Conservation (phyloP, 2,113 vertebrate genomes). For the Varanus komodoensis region DNA sequence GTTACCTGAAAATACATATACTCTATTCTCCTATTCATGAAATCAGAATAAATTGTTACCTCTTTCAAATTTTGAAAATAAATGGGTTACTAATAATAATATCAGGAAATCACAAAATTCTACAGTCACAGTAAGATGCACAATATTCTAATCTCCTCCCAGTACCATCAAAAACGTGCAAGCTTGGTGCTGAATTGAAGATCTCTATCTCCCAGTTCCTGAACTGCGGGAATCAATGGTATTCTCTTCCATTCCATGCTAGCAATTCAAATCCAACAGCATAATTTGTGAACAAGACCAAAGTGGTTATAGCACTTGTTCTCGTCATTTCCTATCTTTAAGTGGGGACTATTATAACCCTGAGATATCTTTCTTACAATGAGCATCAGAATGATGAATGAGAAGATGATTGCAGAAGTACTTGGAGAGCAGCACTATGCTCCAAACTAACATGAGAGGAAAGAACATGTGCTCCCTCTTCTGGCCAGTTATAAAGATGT, state of each 20-base stretch:
- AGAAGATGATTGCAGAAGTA: background rate
- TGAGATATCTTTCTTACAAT: background rate
- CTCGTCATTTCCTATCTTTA: background rate
- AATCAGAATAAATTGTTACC: too few species aligned
- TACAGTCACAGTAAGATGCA: background rate
- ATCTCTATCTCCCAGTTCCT: background rate
- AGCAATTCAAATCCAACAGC: background rate
- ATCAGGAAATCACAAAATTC: background rate
- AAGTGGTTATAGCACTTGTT: background rate
- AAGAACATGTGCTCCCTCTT: slow-evolving; percentile 21
- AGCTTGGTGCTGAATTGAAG: background rate
- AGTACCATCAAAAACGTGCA: background rate
- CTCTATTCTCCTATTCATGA: background rate
- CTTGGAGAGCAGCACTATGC: background rate
- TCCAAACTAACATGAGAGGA: background rate
- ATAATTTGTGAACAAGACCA: background rate
- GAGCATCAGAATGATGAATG: background rate
- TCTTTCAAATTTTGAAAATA: too few species aligned
- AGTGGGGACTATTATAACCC: background rate
- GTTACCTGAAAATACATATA: background rate
- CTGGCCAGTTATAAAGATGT: background rate
- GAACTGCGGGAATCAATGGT: background rate
- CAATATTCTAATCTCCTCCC: background rate
- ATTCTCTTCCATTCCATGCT: background rate
- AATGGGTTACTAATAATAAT: background rate